phyloP scores from a whole-genome alignment of 2,888 invertebrate genomes.

The Seladonia tumulorum region DNA sequence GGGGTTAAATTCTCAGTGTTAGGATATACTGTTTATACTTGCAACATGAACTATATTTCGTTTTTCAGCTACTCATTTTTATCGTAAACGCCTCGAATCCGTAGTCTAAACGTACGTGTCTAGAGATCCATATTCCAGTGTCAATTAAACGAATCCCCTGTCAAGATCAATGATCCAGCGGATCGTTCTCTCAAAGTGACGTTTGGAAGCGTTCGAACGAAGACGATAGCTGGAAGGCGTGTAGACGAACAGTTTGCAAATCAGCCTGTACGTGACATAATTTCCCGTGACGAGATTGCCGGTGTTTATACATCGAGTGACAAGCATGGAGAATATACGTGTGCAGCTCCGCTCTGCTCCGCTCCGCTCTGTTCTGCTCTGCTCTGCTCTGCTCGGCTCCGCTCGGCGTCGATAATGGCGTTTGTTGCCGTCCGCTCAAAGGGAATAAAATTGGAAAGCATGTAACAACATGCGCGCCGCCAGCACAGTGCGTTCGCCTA shows the following conservation, averaged over 20 bases:
- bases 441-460: constrained; percentile 59
- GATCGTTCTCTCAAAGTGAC: neutral
- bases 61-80: neutral
- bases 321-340: constrained; percentile 15
- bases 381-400: constrained; percentile 14
- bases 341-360: neutral
- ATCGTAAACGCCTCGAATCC: too few relatives aligned
- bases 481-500: constrained; percentile 38
- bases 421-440: constrained; percentile 50
- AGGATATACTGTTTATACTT: too few relatives aligned
- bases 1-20: too few relatives aligned
- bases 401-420: constrained; percentile 57
- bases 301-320: constrained; percentile 54
- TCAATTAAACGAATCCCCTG: neutral
- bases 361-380: too few relatives aligned
- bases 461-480: constrained; percentile 15
- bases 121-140: neutral
- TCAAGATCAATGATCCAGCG: neutral
- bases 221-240: constrained; percentile 10
- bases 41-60: too few relatives aligned
- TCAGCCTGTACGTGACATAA: constrained; percentile 55
- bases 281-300: constrained; percentile 57
- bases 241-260: constrained; percentile 49
- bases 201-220: neutral
- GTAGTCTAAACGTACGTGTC: too few relatives aligned